Base-by-base conservation (phyloP, 2,113 vertebrate genomes). In the Lepus timidus region DNA sequence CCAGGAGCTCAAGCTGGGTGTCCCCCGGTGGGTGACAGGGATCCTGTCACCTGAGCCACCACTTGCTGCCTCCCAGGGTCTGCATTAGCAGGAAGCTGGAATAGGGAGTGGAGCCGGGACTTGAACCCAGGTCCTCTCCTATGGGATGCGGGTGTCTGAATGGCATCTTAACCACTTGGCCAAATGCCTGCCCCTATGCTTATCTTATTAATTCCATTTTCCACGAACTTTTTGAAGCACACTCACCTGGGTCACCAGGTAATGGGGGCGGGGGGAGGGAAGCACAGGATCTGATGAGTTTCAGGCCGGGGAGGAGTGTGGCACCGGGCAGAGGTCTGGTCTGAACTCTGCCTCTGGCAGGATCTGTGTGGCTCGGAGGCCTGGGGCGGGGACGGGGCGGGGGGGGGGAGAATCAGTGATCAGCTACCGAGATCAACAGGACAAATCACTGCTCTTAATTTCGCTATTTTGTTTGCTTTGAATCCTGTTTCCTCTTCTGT, bases 381-480 rank as follows among this genome's bases (percentile, higher is more conserved):
- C 29, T 84, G 75, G 23, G 27, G 22, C 36, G 36, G 36, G 65
- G 14, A 80, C 31, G 44, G 44, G 44, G 44, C 1, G n/a, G 39
- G 39, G 4, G 39, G 6, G 44, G 44, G 44, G 44, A 7, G 6
- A 95, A 67, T 49, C 44, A 67, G 11, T 20, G n/a, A 88, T 33
- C 68, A 82, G 29, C 65, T 49, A 55, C 22, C 20, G 23, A 39
- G 27, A 20, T 82, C 89, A 92, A 51, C 36, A 64, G 12, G 39
- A 85, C 12, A 64, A 79, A 62, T 36, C 8, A 25, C 81, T 55
- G 70, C 78, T 95, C 89, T 52, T 68, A 88, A 39, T 65, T 83
- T 76, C 61, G 27, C 27, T 55, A 17, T 84, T 82, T 86, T 51
- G 39, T 91, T 94, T 85, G 85, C 83, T 94, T 80, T 83, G n/a